These are phyloP conservation scores for Drosophila mimetica DNA, from an alignment of 2,888 invertebrate species.

Conservation along the genomic window DNA sequence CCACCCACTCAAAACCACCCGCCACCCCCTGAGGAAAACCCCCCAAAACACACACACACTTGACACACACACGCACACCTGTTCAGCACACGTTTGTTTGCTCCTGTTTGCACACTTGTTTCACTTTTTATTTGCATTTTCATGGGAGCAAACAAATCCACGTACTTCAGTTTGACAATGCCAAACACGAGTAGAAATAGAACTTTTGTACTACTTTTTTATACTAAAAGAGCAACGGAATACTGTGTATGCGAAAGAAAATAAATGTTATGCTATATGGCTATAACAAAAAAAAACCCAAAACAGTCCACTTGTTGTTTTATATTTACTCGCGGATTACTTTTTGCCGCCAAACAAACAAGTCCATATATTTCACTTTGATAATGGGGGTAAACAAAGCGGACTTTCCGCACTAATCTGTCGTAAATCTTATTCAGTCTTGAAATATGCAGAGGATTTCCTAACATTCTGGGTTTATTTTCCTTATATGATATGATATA, in stretches of 20 bases:
- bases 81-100: constrained; percentile 65
- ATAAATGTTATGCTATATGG: constrained; percentile 43
- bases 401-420: not conserved
- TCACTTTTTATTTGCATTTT: constrained; percentile 52
- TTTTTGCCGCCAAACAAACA: constrained; percentile 26
- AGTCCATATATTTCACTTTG: constrained; percentile 11
- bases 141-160: constrained; percentile 68
- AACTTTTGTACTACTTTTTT: constrained; percentile 75
- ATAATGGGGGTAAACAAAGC: constrained; percentile 8
- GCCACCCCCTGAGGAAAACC: constrained; percentile 7
- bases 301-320: constrained; percentile 18
- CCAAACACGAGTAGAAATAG: constrained; percentile 59
- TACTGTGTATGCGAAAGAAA: constrained; percentile 65
- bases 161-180: constrained; percentile 56
- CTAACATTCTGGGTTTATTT: not conserved
- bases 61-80: constrained; percentile 53
- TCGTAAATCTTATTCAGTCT: not conserved
- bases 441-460: not conserved
- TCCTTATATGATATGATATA: constrained; percentile 1
- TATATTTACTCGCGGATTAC: constrained; percentile 13
- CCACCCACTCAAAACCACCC: constrained; percentile 35
- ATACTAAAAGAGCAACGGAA: constrained; percentile 60
- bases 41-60: constrained; percentile 25
- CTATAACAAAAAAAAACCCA: constrained; percentile 31
- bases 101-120: constrained; percentile 73